These are phyloP conservation scores for Antechinus flavipes DNA, from an alignment of 2,113 vertebrate genomes.

Conservation along the genomic window DNA sequence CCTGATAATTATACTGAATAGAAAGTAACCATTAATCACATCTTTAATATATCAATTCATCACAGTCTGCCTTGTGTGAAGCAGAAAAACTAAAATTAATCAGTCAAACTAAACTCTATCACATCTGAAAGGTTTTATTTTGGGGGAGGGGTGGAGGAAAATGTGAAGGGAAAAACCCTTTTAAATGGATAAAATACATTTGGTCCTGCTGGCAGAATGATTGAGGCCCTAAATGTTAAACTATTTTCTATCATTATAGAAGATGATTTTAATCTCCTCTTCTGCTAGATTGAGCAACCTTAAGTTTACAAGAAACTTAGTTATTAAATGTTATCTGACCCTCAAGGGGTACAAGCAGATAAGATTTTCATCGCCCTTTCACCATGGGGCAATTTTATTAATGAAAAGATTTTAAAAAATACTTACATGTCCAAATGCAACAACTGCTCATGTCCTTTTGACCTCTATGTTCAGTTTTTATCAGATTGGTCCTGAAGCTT, in stretches of 20 bases:
- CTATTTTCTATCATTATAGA: constrained; percentile 59
- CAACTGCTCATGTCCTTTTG: neutral
- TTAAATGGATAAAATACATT: constrained; percentile 65
- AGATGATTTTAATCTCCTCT: constrained; percentile 63
- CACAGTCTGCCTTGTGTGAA: constrained; percentile 76
- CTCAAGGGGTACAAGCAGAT: constrained; percentile 20
- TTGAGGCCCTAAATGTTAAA: constrained; percentile 51
- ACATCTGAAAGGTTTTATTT: constrained; percentile 38
- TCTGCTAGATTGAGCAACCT: constrained; percentile 52
- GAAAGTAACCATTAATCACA: constrained; percentile 87
- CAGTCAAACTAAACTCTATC: constrained; percentile 75
- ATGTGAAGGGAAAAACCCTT: constrained; percentile 22
- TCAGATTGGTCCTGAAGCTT: neutral
- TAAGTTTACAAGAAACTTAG: constrained; percentile 60
- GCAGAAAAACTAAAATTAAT: constrained; percentile 79
- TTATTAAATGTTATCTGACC: constrained; percentile 65
- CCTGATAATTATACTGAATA: constrained; percentile 84
- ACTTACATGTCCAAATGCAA: constrained; percentile 43
- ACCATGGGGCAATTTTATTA: constrained; percentile 45
- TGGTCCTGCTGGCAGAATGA: constrained; percentile 52
- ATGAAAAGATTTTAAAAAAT: constrained; percentile 55
- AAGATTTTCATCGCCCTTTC: constrained; percentile 30
- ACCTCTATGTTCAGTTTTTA: neutral
- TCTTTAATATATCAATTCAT: constrained; percentile 84
- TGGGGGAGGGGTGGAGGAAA: neutral